Evolutionary conservation across 2,888 invertebrate genomes (phyloP), one percentile per base, ranked within the genome.

Genomic region (Stenoptilia bipunctidactyla): DNA sequence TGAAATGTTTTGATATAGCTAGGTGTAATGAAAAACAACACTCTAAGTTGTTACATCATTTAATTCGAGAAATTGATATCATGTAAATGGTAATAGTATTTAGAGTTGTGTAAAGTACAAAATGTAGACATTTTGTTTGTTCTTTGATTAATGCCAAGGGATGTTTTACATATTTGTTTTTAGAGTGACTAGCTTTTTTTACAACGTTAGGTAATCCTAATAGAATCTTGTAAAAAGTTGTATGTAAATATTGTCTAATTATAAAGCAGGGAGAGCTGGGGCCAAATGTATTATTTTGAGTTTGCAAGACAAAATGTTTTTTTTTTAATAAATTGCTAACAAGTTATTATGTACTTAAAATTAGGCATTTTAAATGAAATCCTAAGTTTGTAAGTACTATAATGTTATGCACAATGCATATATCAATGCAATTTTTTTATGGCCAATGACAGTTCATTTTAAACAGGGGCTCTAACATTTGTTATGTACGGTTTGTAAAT

Each of bases 91-190:
- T n/a, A 5, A 13, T 42, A 37, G 39, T 27, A 34, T 41, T 41
- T 42, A 8, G 43, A 36, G 46, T 40, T 53, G 48, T 49, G 50
- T 51, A 51, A 50, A 51, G 49, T 51, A 47, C 45, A 48, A 46
- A 49, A 45, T 43, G 40, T 39, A 15, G 34, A 40, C 36, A 40
- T 42, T 49, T 42, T 42, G 40, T 45, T 44, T 45, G 41, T 44
- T 40, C 36, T 40, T 37, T 37, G 9, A 8, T 30, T 30, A 30
- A n/a, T 30, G 30, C 12, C 8, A 8, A 20, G 4, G 20, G 20
- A 20, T 20, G 20, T 20, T 20, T 20, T 20, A 20, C 20, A 20
- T 30, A 3, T 30, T 30, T 30, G 4, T 30, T 9, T 30, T 30
- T 30, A 13, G 35, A 35, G 13, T 35, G 15, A 8, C 13, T 35